Evolutionary conservation across 2,113 vertebrate species (phyloP), one percentile per base, ranked within the genome.

Genomic region (Nerophis lumbriciformis): DNA sequence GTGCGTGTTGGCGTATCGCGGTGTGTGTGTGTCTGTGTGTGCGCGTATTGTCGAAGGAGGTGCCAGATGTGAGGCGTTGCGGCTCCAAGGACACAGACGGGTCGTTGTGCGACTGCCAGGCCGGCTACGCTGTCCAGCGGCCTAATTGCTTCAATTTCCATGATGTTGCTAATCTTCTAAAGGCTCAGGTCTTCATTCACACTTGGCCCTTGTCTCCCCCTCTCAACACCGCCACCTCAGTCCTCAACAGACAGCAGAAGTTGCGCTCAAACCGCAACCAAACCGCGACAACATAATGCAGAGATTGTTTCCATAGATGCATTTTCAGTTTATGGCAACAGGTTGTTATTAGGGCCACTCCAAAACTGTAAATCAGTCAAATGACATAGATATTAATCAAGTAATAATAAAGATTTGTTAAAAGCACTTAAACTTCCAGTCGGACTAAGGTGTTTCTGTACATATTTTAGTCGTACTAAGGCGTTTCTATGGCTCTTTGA

Each of bases 101-200:
- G 60, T 16, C 72, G 70, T 79, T 85, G 83, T 86, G 84, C 51
- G 61, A 35, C 66, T 83, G 83, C 85, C 85, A 85, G 82, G 62
- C 69, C 56, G 28, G 76, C 56, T 76, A 19, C 13, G 68, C 58
- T 53, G 68, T 87, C 80, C 76, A 77, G 81, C 76, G 69, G 72
- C 71, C 72, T 85, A 87, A 88, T 88, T 84, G 79, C 85, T 78
- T 65, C 81, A 87, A 85, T 87, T 85, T 82, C 73, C 79, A 82
- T 85, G 85, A 87, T 88, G 85, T 77, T 73, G 80, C 80, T 88
- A 85, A 88, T 85, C 85, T 79, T 77, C 78, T 82, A 57, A 83
- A 81, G 68, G 70, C 80, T 69, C 66, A 66, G 10, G 76, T 80
- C 77, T 79, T 80, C 71, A 65, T 73, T 84, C 72, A 73, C 65